Base-by-base conservation (phyloP, 2,888 invertebrate genomes). In the Galerucella pusilla region DNA sequence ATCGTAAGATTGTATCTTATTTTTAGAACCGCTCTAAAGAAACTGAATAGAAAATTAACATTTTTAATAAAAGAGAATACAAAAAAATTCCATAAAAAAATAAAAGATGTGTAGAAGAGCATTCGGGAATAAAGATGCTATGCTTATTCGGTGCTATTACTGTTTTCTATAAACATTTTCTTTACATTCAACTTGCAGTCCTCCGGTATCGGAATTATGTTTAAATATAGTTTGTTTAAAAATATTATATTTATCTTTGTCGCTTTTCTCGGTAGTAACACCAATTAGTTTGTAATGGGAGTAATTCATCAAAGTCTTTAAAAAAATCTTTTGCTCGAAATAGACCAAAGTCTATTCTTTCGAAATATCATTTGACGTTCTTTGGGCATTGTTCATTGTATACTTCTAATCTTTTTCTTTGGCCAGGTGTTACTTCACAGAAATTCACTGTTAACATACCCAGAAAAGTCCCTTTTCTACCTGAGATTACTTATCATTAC, bases 401-500 rank as follows among this genome's bases (percentile, higher is more conserved):
- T 71, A 72, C 75, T 77, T 79, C 9, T 79, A 80, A 80, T 79
- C 77, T 79, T 74, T 65, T 59, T 66, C 74, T 57, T 52, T 67
- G 75, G 68, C 82, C 83, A 83, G 83, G 83, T 83, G 82, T 81
- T 80, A 73, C 77, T 78, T 79, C 78, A 80, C 76, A 78, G 77
- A 79, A 81, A 80, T 79, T 78, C 80, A 76, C 80, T 81, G 80
- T 79, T 79, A 80, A 79, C 79, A 78, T 78, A 78, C 78, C 74
- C 73, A 75, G 77, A 77, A 59, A 72, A 73, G 75, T 65, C 75
- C 78, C 76, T 80, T 82, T 79, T 82, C 83, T 84, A 84, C 84
- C 84, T 84, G 84, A 80, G 79, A 82, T 83, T 82, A 80, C 81
- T 84, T 84, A 84, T 85, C 84, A 85, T 84, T 84, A 82, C 77